These are phyloP conservation scores for Colostygia pectinataria DNA, from an alignment of 2,888 invertebrate genomes.

Conservation along the genomic window DNA sequence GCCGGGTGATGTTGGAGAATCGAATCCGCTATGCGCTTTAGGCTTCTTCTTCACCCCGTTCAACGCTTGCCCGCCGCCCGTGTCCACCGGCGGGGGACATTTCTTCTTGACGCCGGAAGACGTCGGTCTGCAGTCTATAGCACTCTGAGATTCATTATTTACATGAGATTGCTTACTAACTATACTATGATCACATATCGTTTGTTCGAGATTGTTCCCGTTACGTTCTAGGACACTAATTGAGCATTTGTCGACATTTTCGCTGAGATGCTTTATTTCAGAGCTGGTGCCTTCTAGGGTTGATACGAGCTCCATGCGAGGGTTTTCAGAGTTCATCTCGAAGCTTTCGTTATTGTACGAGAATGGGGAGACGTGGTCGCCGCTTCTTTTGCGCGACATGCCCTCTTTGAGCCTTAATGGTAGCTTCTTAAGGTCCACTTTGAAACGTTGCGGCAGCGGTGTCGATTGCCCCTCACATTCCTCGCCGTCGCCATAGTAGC, in stretches of 20 bases:
- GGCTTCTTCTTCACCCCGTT: constrained; percentile 87
- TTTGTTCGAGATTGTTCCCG: constrained; percentile 73
- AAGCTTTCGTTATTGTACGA: constrained; percentile 79
- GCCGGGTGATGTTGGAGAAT: constrained; percentile 82
- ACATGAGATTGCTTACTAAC: constrained; percentile 75
- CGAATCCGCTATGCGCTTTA: constrained; percentile 76
- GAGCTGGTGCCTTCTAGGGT: constrained; percentile 48
- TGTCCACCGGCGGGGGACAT: constrained; percentile 81
- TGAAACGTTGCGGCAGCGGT: constrained; percentile 67
- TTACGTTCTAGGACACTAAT: constrained; percentile 79
- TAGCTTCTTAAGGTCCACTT: constrained; percentile 83
- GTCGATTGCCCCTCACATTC: constrained; percentile 86
- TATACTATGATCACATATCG: constrained; percentile 78
- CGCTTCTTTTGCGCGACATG: constrained; percentile 75
- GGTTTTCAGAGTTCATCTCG: constrained; percentile 76
- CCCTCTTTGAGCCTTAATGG: constrained; percentile 81
- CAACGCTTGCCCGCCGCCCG: constrained; percentile 67
- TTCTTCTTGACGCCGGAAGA: constrained; percentile 81
- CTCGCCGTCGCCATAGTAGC: constrained; percentile 86
- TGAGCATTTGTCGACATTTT: constrained; percentile 81
- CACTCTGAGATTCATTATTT: constrained; percentile 75
- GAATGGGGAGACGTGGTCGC: constrained; percentile 74
- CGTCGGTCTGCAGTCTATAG: constrained; percentile 62
- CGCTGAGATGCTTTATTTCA: constrained; percentile 76
- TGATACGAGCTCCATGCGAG: constrained; percentile 65